Conservation (phyloP, 2,888 invertebrate species). For the Hydriomena furcata region DNA sequence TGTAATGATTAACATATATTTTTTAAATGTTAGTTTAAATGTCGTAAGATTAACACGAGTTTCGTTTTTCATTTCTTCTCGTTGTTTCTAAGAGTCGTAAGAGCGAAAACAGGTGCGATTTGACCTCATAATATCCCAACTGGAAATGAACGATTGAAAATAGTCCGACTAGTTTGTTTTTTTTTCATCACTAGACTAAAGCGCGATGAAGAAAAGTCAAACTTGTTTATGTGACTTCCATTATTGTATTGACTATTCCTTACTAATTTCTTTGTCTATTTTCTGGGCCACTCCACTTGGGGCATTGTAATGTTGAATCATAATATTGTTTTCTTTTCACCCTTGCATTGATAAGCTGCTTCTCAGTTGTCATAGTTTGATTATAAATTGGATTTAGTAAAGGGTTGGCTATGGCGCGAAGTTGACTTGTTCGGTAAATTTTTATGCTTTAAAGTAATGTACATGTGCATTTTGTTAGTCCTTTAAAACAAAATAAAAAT, state of each 20-base stretch:
- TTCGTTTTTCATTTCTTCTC: constrained; percentile 54
- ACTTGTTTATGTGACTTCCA: background rate
- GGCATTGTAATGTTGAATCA: constrained; percentile 11
- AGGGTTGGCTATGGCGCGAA: constrained; percentile 43
- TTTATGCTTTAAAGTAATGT: constrained; percentile 61
- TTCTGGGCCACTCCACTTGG: background rate
- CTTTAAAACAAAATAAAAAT: constrained; percentile 51
- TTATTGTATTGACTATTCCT: background rate
- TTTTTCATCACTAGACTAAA: background rate
- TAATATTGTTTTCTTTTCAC: constrained; percentile 14
- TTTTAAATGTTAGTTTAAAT: constrained; percentile 58
- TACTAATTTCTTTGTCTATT: background rate
- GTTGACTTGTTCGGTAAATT: constrained; percentile 45
- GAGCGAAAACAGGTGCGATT: constrained; percentile 19
- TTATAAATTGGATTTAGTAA: constrained; percentile 43
- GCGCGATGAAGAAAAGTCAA: background rate
- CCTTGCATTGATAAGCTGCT: constrained; percentile 13
- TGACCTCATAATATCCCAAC: constrained; percentile 10
- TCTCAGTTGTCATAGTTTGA: constrained; percentile 24
- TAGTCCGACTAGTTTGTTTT: background rate
- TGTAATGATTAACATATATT: constrained; percentile 68
- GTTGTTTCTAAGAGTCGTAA: constrained; percentile 36
- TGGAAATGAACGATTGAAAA: constrained; percentile 2
- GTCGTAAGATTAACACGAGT: constrained; percentile 67
- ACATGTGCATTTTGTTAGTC: constrained; percentile 70